Evolutionary conservation across 2,113 vertebrate species (phyloP), one percentile per base, ranked within the genome.

Genomic region (Ophthalmolycus amberensis): DNA sequence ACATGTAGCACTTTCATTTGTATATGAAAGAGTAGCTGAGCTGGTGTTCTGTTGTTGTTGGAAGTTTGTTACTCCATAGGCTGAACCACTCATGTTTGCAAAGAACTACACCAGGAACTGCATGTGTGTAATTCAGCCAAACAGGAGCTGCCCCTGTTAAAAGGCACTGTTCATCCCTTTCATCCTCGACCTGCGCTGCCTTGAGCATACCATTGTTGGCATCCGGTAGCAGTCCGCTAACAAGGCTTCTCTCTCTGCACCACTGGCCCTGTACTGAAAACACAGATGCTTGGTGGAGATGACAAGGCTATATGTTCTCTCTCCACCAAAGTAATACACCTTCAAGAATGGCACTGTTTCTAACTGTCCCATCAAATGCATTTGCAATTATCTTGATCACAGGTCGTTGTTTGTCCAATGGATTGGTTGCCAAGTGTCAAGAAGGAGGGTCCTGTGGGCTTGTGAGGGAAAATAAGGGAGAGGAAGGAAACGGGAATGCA

Each of bases 21-120:
- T 71, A 63, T 69, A n/a, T 85, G 59, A 82, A 73, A 79, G 69
- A 58, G 67, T n/a, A 8, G 38, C 29, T 37, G 37, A 63, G n/a
- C 44, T 52, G 50, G 44, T 75, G 60, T 42, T 38, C 54, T 60
- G 22, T 27, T 83, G 72, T 40, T 16, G 46, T 20, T 50, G 25
- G 8, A 32, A 5, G 65, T 29, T 29, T 50, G 29, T 54, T 38
- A 7, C 65, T 44, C 34, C 37, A 56, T 27, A 11, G n/a, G 5
- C 32, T 50, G 18, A 25, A 42, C 12, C 10, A 32, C 16, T 52
- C 40, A 59, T 58, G 46, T 20, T 60, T 60, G 16, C 11, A 34
- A 62, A 40, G 15, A 68, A 40, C 40, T 18, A 9, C 27, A 25
- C 1, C 25, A 38, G 37, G 52, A 62, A 37, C 50, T 20, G 15